Base-by-base conservation (phyloP, 1,140 invertebrate species). In the Amyelois transitella region DNA sequence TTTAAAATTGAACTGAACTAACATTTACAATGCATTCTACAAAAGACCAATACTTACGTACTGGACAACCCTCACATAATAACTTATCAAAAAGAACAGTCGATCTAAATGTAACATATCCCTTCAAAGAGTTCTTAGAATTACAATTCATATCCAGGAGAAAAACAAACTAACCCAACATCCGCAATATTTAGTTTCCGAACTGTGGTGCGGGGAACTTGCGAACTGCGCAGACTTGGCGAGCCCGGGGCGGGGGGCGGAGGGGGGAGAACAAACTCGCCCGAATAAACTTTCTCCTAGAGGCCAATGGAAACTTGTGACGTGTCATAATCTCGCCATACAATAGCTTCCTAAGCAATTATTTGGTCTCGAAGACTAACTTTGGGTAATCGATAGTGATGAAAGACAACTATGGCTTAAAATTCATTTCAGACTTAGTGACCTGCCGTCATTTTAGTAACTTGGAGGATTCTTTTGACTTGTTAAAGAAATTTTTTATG, bases 221-320 rank as follows among this genome's bases (percentile, higher is more conserved):
- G 59, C 61, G 32, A 72, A 69, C 66, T 69, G 63, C 48, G 63
- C 65, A 72, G 65, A 68, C 65, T 53, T 53, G 51, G 60, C 57
- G 48, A 43, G 43, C 44, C 14, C 17, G 20, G 43, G 38, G 48
- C 12, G 52, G 43, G 50, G 24, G 53, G 51, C 49, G 51, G 28
- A 2, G 48, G 47, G 18, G 48, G 44, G 47, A 58, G 60, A 55
- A 61, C 61, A 58, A 66, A 65, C 60, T 61, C 62, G 25, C 60
- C 45, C 55, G 62, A 65, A 47, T 65, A 62, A 72, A 74, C 71
- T 67, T 69, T 72, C 72, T 62, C 66, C 47, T 62, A 56, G 64
- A 62, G 67, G 63, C 59, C 62, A 64, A 53, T 59, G 62, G 54
- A 58, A 64, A 75, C 72, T 69, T 75, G 63, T 66, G 66, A 69